Evolutionary conservation across 2,113 vertebrate genomes (phyloP).

Genomic region (Podarcis muralis): DNA sequence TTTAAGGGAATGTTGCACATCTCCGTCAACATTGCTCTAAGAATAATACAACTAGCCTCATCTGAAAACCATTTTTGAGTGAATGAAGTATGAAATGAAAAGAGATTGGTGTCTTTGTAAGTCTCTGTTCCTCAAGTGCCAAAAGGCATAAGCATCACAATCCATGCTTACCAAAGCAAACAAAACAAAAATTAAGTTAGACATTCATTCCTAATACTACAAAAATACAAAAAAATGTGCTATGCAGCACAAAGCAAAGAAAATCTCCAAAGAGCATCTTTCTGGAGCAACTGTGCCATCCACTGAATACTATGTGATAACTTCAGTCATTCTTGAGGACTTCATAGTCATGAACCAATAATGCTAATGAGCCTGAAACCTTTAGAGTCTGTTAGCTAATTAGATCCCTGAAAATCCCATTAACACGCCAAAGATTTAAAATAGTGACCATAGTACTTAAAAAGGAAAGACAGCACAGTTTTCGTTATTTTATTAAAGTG

Average conservation of each 20-base stretch:
- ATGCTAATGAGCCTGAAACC: constrained; percentile 31
- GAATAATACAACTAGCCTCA: not conserved
- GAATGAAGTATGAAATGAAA: not conserved
- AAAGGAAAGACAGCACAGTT: not conserved
- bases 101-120: too few relatives aligned
- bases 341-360: not conserved
- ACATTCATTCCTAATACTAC: not conserved
- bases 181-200: not conserved
- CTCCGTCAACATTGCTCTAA: not conserved
- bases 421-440: constrained; percentile 47
- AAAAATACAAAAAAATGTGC: not conserved
- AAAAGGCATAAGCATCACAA: not conserved
- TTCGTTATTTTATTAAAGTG: constrained; percentile 51
- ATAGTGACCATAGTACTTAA: constrained; percentile 12
- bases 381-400: not conserved
- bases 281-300: not conserved
- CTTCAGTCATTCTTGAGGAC: constrained; percentile 10
- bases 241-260: not conserved
- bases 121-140: not conserved
- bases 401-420: constrained; percentile 50
- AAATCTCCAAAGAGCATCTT: not conserved
- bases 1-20: not conserved
- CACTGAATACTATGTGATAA: not conserved
- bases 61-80: not conserved
- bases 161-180: not conserved